Evolutionary conservation across 1,140 invertebrate genomes (phyloP).

Genomic region (Elysia chlorotica): DNA sequence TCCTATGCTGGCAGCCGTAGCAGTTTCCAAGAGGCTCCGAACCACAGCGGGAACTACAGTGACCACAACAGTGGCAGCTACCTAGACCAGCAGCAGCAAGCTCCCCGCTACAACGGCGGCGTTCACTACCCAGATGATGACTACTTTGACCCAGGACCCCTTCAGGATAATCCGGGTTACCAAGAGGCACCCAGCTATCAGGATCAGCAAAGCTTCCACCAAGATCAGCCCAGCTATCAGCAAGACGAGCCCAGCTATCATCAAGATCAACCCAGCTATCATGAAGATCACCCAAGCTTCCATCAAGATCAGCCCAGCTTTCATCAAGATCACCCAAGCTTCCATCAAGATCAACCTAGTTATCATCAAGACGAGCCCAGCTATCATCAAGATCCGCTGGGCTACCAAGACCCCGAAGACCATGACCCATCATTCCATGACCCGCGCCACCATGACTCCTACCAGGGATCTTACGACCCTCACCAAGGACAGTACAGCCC

Average conservation of each 20-base stretch:
- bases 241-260: constrained; percentile 19
- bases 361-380: constrained; percentile 16
- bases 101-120: constrained; percentile 15
- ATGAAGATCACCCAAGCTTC: constrained; percentile 10
- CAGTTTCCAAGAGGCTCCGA: constrained; percentile 29
- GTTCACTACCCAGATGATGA: constrained; percentile 24
- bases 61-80: constrained; percentile 26
- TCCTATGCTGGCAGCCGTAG: constrained; percentile 33
- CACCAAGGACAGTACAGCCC: constrained; percentile 7
- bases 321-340: constrained; percentile 12
- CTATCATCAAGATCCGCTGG: background rate
- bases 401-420: constrained; percentile 1
- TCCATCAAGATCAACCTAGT: constrained; percentile 11
- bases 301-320: constrained; percentile 16
- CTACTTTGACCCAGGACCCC: constrained; percentile 14
- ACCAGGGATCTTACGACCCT: constrained; percentile 17
- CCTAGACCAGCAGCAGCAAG: constrained; percentile 24
- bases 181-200: constrained; percentile 6
- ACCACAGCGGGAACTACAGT: constrained; percentile 30
- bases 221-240: background rate
- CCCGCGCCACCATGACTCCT: constrained; percentile 20
- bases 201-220: background rate
- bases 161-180: constrained; percentile 26
- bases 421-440: constrained; percentile 22
- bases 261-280: constrained; percentile 16